Percentiles rank a stretch among this genome's conserved stretches.
Evolutionary conservation across 2,797 vertebrate genomes (phyloP).

Genomic region (Glyptemys insculpta): DNA sequence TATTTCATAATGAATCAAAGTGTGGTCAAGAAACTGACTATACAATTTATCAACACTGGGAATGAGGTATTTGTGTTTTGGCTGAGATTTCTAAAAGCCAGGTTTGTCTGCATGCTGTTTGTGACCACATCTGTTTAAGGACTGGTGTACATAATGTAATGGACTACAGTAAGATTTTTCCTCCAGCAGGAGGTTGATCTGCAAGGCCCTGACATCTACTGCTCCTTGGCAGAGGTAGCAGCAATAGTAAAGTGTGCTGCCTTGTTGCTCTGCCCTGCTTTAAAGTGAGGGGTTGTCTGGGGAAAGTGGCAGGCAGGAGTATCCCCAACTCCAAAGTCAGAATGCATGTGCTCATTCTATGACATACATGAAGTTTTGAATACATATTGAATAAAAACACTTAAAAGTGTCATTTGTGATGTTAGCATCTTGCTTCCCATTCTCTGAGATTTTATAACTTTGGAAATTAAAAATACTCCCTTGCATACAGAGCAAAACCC

Average conservation of each 20-base stretch:
- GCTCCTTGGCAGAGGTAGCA: not conserved
- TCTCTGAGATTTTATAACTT: not conserved
- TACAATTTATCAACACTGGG: not conserved
- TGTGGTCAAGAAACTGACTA: not conserved
- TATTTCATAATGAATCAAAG: not conserved
- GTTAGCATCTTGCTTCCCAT: not conserved
- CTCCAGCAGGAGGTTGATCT: not conserved
- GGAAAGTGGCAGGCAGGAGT: too few species aligned
- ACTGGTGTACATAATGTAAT: not conserved
- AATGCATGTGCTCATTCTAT: not conserved
- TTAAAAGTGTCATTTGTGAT: fast-evolving
- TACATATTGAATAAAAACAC: fast-evolving
- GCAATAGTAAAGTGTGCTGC: not conserved
- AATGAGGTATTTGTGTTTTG: not conserved
- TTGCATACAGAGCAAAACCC: not conserved
- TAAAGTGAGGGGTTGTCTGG: not conserved
- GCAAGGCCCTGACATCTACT: not conserved
- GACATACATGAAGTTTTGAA: not conserved
- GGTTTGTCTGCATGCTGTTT: not conserved
- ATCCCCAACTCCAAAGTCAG: not conserved
- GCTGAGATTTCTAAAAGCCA: not conserved
- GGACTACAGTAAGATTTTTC: not conserved
- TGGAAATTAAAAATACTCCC: not conserved
- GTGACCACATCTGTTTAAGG: not conserved
- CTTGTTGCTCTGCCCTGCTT: not conserved